Base-by-base conservation (phyloP, 1,140 invertebrate species). In the Listronotus bonariensis region DNA sequence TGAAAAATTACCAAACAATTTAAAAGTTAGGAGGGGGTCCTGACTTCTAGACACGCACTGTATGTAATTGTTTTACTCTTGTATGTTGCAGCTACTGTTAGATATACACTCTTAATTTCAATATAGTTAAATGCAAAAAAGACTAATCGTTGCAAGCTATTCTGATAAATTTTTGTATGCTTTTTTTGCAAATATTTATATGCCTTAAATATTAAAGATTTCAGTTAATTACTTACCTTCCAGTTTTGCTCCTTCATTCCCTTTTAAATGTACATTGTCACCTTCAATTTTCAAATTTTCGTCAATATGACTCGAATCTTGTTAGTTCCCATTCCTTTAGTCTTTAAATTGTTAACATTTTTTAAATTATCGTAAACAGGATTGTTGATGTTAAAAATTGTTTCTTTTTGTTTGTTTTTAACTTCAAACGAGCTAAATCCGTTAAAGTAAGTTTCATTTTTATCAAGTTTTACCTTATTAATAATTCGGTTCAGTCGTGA, bases 301-400 rank as follows among this genome's bases (percentile, higher is more conserved):
- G 70, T 89, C 86, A 0, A 90, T 81, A 1, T 90, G 88, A 46
- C 91, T 0, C 86, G 83, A 45, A 95, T 86, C 42, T 89, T 83
- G 70, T 87, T 87, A 0, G 90, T 89, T 69, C 87, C 86, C 0
- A 89, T 84, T 69, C 86, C 81, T 78, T 84, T 85, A 8, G 91
- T 86, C 17, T 88, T 80, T 0, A 93, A 78, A 66, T 86, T 88
- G 14, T 87, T 83, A 5, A 89, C 84, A 0, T 87, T 86, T 31
- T 81, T 82, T 0, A 89, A 86, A 26, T 93, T 78, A 41, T 85
- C 87, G 72, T 92, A 91, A 60, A 87, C 85, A 3, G 91, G 88
- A 52, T 86, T 85, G 20, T 82, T 80, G 0, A 92, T 92, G 7
- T 88, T 89, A 76, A 95, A 95, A 14, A 93, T 82, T 0, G 80